A percentile compares a stretch with the other conserved stretches of the same genome.
phyloP scores from a whole-genome alignment of 2,888 invertebrate species.

The Acrocera orbiculus region DNA sequence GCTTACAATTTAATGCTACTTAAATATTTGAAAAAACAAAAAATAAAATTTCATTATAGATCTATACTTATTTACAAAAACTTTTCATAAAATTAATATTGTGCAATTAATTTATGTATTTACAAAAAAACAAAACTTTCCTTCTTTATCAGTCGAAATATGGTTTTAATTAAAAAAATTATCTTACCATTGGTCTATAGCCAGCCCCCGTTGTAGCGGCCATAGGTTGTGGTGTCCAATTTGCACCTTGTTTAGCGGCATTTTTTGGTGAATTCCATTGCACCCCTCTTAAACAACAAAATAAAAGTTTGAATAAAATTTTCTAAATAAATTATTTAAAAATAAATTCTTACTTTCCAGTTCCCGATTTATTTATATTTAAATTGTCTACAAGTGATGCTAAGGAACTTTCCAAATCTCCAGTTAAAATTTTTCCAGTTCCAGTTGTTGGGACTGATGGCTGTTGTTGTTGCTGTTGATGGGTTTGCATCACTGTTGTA shows the following conservation, averaged over 20 bases:
- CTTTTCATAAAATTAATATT: no score
- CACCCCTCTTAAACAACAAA: conserved; percentile 46
- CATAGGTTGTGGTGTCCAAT: conserved; percentile 79
- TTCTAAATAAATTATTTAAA: background rate
- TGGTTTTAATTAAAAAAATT: background rate
- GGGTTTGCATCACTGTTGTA: conserved; percentile 19
- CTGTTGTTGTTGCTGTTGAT: conserved; percentile 28
- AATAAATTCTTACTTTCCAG: conserved; percentile 44
- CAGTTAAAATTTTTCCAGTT: conserved; percentile 63
- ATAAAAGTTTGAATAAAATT: background rate
- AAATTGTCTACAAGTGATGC: conserved; percentile 88
- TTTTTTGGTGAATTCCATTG: conserved; percentile 86
- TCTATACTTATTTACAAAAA: no score
- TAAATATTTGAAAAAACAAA: no score
- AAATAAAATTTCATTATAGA: no score
- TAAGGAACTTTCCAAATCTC: conserved; percentile 85
- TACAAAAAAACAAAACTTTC: no score
- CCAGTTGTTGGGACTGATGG: conserved; percentile 31
- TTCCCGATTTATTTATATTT: conserved; percentile 57
- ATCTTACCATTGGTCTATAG: conserved; percentile 71
- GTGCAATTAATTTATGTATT: no score
- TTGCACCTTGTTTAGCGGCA: conserved; percentile 58
- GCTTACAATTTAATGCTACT: no score
- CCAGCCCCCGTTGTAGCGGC: conserved; percentile 74
- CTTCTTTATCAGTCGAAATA: no score